A percentile compares a stretch with the other conserved stretches of the same genome.
These are phyloP conservation scores for Drosophila baimaii DNA, from an alignment of 1,140 invertebrate genomes.

Conservation along the genomic window DNA sequence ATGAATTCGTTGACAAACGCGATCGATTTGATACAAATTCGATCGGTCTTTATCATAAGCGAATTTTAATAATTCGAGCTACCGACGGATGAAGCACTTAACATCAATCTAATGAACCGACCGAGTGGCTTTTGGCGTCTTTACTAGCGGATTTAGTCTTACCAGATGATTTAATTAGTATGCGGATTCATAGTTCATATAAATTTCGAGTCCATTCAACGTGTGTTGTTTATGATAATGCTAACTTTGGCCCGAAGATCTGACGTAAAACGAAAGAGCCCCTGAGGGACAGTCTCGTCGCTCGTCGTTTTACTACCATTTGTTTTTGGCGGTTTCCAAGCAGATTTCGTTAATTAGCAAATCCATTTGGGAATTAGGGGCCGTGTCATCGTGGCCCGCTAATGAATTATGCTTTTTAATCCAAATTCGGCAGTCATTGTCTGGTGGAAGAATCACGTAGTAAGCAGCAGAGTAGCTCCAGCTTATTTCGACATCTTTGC, in stretches of 20 bases:
- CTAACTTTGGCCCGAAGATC: slow-evolving; percentile 34
- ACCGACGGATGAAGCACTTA: slow-evolving; percentile 54
- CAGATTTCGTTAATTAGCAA: slow-evolving; percentile 48
- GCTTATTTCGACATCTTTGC: slow-evolving; percentile 1
- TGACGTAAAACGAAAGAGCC: slow-evolving; percentile 24
- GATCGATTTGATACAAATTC: slow-evolving; percentile 25
- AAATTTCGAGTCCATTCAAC: slow-evolving; percentile 9
- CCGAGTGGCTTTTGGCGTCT: slow-evolving; percentile 18
- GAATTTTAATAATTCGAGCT: slow-evolving; percentile 17
- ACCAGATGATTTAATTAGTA: slow-evolving; percentile 57
- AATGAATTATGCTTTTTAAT: slow-evolving; percentile 36
- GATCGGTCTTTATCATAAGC: slow-evolving; percentile 27
- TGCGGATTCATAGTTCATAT: slow-evolving; percentile 35
- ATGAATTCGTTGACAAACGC: slow-evolving; percentile 11
- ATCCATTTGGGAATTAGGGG: slow-evolving; percentile 33
- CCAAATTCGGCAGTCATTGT: slow-evolving; percentile 32
- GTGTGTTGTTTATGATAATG: slow-evolving; percentile 56
- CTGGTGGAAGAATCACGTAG: background rate
- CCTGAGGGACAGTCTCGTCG: slow-evolving; percentile 26
- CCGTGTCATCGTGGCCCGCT: slow-evolving; percentile 16
- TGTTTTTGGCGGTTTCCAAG: slow-evolving; percentile 24
- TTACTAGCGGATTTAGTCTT: slow-evolving; percentile 28
- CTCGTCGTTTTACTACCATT: background rate
- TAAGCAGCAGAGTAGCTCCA: background rate
- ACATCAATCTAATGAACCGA: slow-evolving; percentile 59